Evolutionary conservation across 2,888 invertebrate genomes (phyloP).

Genomic region (Pseudococcus viburni): DNA sequence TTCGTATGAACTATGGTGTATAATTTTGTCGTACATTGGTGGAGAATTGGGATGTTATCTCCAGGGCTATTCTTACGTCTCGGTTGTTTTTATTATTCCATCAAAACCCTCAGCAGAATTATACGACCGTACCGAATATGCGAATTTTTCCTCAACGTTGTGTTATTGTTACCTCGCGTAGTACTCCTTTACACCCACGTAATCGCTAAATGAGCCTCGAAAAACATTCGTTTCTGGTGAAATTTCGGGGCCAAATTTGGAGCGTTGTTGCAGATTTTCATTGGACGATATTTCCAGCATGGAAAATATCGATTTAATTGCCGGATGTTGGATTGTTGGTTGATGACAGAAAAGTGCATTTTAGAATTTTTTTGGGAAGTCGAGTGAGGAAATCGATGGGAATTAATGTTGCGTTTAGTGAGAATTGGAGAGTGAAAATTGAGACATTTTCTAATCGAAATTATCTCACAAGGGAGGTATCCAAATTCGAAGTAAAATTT

Average conservation of each 20-base stretch:
- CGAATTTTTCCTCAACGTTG: background rate
- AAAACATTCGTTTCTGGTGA: slow-evolving; percentile 6
- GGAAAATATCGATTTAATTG: too few relatives aligned
- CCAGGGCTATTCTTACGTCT: slow-evolving; percentile 9
- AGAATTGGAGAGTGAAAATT: too few relatives aligned
- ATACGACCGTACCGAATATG: background rate
- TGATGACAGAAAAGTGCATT: too few relatives aligned
- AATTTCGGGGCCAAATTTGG: background rate
- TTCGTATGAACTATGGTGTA: background rate
- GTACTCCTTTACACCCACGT: background rate
- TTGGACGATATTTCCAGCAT: too few relatives aligned
- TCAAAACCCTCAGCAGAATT: background rate
- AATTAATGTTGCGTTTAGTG: too few relatives aligned
- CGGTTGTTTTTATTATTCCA: slow-evolving; percentile 27
- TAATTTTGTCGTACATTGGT: background rate
- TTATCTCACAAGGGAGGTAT: too few relatives aligned
- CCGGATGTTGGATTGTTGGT: too few relatives aligned
- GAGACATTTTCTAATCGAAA: too few relatives aligned
- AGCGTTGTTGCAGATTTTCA: too few relatives aligned
- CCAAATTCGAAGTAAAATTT: too few relatives aligned
- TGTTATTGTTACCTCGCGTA: background rate
- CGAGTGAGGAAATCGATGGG: too few relatives aligned
- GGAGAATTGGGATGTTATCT: background rate
- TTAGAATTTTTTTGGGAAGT: too few relatives aligned
- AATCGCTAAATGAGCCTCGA: slow-evolving; percentile 2